Evolutionary conservation across 2,113 vertebrate species (phyloP).

Genomic region (Brachyhypopomus occidentalis): DNA sequence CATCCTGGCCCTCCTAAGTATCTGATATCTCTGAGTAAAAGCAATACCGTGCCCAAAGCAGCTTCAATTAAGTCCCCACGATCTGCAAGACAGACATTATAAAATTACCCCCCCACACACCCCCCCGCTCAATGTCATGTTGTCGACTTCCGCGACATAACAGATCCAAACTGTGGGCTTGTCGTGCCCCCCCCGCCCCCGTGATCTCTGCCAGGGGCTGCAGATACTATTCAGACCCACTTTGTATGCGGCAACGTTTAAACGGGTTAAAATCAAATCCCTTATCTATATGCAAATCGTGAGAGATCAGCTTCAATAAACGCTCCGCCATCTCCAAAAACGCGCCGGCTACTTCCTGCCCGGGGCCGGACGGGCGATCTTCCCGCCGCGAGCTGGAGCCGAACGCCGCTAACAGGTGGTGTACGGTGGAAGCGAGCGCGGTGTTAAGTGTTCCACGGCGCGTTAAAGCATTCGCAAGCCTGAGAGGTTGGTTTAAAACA

Average conservation of each 20-base stretch:
- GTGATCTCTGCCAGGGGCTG: slow-evolving; percentile 16
- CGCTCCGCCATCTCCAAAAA: slow-evolving; percentile 72
- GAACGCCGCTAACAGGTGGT: neutral
- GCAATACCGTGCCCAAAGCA: too few species aligned
- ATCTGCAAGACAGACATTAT: slow-evolving; percentile 10
- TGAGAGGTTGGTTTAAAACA: too few species aligned
- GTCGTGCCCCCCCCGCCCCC: slow-evolving; percentile 11
- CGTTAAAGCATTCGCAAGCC: neutral
- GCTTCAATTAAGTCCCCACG: slow-evolving; percentile 3
- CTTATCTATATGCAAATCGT: slow-evolving; percentile 83
- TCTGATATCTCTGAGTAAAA: neutral
- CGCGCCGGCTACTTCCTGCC: slow-evolving; percentile 71
- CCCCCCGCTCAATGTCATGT: neutral
- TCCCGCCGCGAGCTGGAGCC: slow-evolving; percentile 52
- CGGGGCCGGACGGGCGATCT: slow-evolving; percentile 65
- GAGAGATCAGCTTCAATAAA: slow-evolving; percentile 76
- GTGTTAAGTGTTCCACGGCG: slow-evolving; percentile 36
- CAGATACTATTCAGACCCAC: slow-evolving; percentile 59
- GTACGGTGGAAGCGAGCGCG: slow-evolving; percentile 24
- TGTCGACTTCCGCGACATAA: neutral
- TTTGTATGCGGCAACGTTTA: slow-evolving; percentile 70
- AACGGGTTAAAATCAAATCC: slow-evolving; percentile 64
- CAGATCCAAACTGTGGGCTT: slow-evolving; percentile 5
- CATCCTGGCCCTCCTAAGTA: neutral
- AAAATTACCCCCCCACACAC: slow-evolving; percentile 12